phyloP scores from a whole-genome alignment of 2,797 vertebrate genomes.

The Gambelia wislizenii region DNA sequence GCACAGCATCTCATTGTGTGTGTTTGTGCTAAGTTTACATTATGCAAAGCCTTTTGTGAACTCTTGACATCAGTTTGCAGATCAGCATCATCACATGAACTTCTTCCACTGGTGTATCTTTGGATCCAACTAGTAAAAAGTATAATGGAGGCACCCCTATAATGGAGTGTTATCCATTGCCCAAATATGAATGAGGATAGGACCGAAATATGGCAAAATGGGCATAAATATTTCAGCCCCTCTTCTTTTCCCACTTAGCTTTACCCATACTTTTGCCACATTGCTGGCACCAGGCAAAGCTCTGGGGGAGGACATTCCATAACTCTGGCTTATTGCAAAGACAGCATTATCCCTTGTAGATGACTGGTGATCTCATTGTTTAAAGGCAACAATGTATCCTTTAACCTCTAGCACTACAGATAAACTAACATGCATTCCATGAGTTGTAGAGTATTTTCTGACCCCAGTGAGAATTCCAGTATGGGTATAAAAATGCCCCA shows the following conservation, averaged over 20 bases:
- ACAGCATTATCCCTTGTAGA: not conserved
- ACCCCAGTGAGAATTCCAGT: no score
- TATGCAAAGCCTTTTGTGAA: not conserved
- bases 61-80: not conserved
- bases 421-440: no score
- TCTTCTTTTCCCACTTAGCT: not conserved
- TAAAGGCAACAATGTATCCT: not conserved
- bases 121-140: not conserved
- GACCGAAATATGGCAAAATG: not conserved
- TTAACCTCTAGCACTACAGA: not conserved
- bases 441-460: no score
- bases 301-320: not conserved
- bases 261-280: not conserved
- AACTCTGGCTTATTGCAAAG: not conserved
- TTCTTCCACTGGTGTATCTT: not conserved
- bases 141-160: not conserved
- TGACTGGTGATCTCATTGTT: not conserved
- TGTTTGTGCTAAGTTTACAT: not conserved
- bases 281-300: not conserved
- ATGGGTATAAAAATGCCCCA: no score
- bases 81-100: not conserved
- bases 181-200: not conserved
- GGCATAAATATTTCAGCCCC: not conserved
- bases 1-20: not conserved
- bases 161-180: not conserved